These are phyloP conservation scores for Burhinus bistriatus DNA, from an alignment of 2,113 vertebrate species.

Conservation along the genomic window DNA sequence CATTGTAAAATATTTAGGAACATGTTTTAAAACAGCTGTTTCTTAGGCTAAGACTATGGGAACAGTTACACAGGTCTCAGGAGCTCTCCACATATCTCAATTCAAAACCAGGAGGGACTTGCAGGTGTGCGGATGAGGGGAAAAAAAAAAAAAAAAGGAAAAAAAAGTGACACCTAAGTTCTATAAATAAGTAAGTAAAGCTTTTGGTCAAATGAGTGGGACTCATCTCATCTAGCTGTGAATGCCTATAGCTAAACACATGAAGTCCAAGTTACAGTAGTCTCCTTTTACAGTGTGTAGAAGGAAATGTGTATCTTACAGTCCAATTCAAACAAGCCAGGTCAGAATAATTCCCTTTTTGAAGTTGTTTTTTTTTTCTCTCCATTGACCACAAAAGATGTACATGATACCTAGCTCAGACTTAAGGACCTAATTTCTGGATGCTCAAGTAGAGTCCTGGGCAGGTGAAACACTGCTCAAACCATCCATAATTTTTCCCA, in stretches of 20 bases:
- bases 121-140: not conserved
- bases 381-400: not conserved
- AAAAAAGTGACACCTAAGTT: not conserved
- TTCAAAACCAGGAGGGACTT: not conserved
- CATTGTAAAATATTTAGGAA: not conserved
- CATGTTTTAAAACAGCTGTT: not conserved
- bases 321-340: not conserved
- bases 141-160: no score
- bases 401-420: not conserved
- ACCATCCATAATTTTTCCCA: not conserved
- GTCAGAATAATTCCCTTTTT: not conserved
- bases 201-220: not conserved
- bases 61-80: not conserved
- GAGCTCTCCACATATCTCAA: not conserved
- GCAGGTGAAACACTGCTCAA: not conserved
- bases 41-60: not conserved
- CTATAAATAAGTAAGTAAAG: not conserved
- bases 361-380: not conserved
- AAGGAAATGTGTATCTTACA: not conserved
- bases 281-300: not conserved
- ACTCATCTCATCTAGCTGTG: not conserved
- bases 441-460: not conserved
- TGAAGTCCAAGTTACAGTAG: not conserved
- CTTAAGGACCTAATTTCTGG: not conserved
- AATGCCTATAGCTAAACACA: not conserved